A percentile compares a stretch with the other conserved stretches of the same genome.
Evolutionary conservation across 2,888 invertebrate species (phyloP).

Genomic region (Lasius fuliginosus): DNA sequence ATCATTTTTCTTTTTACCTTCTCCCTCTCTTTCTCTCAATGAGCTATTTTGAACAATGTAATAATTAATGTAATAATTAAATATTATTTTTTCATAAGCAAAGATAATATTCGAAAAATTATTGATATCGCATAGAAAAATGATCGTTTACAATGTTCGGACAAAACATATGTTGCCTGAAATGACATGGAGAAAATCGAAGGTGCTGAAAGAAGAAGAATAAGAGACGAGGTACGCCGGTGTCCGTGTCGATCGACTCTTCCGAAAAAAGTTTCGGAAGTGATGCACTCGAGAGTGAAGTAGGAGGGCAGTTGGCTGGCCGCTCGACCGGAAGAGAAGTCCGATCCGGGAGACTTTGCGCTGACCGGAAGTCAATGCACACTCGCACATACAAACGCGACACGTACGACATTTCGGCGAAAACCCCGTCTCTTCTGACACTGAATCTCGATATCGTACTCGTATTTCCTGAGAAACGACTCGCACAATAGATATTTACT

Average conservation of each 20-base stretch:
- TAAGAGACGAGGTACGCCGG: neutral
- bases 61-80: constrained; percentile 1
- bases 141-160: neutral
- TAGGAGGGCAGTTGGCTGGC: constrained; percentile 76
- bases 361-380: constrained; percentile 59
- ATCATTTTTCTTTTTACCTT: neutral
- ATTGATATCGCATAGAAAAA: neutral
- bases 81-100: neutral
- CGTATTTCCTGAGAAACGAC: neutral
- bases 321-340: constrained; percentile 77
- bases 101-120: neutral
- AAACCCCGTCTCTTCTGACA: constrained; percentile 7
- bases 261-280: constrained; percentile 67
- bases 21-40: neutral
- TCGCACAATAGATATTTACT: constrained; percentile 17
- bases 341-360: constrained; percentile 65
- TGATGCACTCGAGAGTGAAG: constrained; percentile 74
- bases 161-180: constrained; percentile 12
- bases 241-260: constrained; percentile 46
- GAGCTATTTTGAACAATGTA: neutral
- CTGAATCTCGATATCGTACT: neutral
- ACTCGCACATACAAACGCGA: neutral
- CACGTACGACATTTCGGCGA: neutral
- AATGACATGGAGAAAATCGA: constrained; percentile 29
- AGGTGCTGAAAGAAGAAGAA: constrained; percentile 39